Evolutionary conservation across 2,888 invertebrate species (phyloP).

Genomic region (Salticus scenicus): DNA sequence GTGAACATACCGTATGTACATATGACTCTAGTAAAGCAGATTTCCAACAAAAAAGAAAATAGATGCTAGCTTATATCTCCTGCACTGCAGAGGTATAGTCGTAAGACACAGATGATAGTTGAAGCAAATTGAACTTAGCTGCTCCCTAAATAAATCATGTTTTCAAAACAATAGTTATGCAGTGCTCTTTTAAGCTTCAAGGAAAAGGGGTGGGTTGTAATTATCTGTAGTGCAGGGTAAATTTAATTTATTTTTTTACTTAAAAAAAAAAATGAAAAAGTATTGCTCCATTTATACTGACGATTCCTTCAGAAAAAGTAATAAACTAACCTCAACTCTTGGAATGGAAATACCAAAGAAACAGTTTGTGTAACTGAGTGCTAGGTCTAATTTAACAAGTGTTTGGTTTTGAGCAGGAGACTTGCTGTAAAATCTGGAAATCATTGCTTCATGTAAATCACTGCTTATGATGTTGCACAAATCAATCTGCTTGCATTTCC

Average conservation of each 20-base stretch:
- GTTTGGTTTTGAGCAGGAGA: conserved; percentile 31
- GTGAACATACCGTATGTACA: conserved; percentile 53
- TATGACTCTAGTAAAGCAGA: conserved; percentile 44
- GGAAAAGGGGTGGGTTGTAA: no score
- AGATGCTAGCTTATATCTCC: conserved; percentile 65
- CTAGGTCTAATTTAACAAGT: conserved; percentile 19
- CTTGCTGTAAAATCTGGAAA: conserved; percentile 42
- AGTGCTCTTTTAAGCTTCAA: conserved; percentile 60
- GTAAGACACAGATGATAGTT: conserved; percentile 51
- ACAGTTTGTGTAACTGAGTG: conserved; percentile 26
- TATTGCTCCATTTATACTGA: conserved; percentile 59
- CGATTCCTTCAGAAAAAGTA: conserved; percentile 49
- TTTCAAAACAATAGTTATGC: conserved; percentile 55
- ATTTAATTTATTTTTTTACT: conserved; percentile 67
- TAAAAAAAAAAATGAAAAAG: no score
- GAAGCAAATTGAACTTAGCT: conserved; percentile 62
- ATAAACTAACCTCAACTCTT: conserved; percentile 39
- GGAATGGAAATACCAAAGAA: conserved; percentile 59
- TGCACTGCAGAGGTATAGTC: conserved; percentile 66
- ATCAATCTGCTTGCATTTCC: conserved; percentile 42
- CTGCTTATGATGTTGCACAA: conserved; percentile 63
- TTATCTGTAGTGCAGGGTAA: conserved; percentile 54
- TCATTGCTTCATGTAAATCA: conserved; percentile 55
- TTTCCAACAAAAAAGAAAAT: conserved; percentile 49
- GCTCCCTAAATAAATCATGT: conserved; percentile 46